Conservation (phyloP, 2,113 vertebrate species). For the Chaetodon trifascialis region DNA sequence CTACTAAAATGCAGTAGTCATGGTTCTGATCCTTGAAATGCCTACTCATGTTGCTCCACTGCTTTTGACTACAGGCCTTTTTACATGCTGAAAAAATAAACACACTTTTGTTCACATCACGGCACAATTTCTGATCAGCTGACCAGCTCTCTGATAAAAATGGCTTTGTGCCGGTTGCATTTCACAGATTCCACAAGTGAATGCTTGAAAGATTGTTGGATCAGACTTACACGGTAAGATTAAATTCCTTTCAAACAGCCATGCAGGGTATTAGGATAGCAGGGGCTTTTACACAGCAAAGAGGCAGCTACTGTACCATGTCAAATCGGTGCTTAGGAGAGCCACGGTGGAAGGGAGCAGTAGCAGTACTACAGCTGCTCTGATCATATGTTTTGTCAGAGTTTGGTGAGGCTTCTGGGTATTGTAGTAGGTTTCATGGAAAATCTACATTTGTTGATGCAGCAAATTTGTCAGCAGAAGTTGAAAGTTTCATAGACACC, state of each 20-base stretch:
- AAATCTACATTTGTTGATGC: background rate
- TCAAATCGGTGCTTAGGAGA: slow-evolving; percentile 57
- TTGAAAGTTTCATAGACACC: background rate
- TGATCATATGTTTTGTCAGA: slow-evolving; percentile 7
- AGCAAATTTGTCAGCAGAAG: background rate
- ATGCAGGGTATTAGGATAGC: slow-evolving; percentile 52
- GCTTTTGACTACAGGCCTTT: background rate
- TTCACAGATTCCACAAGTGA: slow-evolving; percentile 52
- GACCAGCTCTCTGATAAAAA: slow-evolving; percentile 35
- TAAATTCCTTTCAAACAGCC: slow-evolving; percentile 65
- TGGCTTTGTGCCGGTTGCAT: slow-evolving; percentile 49
- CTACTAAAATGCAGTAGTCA: background rate
- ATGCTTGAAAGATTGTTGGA: slow-evolving; percentile 51
- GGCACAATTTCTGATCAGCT: slow-evolving; percentile 14
- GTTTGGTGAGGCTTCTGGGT: slow-evolving; percentile 17
- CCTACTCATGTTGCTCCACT: background rate
- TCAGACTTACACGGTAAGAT: slow-evolving; percentile 66
- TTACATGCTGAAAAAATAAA: background rate
- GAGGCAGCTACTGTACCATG: slow-evolving; percentile 60
- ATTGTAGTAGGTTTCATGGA: background rate
- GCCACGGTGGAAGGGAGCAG: slow-evolving; percentile 29
- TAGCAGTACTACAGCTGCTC: slow-evolving; percentile 30
- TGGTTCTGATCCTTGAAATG: background rate
- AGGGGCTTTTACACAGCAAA: slow-evolving; percentile 45
- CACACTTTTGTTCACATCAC: background rate